Evolutionary conservation across 2,888 invertebrate genomes (phyloP), one percentile per base, ranked within the genome.

Genomic region (Metellina segmentata): DNA sequence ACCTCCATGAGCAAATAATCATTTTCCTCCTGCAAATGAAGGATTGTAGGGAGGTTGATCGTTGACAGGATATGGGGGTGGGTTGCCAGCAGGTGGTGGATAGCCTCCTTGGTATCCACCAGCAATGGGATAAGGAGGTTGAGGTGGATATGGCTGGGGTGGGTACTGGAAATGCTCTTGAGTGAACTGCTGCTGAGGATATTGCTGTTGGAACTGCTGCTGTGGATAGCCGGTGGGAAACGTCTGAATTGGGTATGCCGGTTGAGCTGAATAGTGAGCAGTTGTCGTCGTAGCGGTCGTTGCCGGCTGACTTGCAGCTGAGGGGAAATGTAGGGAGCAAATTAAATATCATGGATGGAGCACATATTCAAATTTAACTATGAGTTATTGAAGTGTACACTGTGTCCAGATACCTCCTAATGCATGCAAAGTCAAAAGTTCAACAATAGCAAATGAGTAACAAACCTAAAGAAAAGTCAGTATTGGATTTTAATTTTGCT

Each of bases 231-330:
- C 92, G 20, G 92, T 92, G 11, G 89, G 89, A 71, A 92, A 92
- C 8, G 92, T 89, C 72, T 92, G 92, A 53, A 92, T 92, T 7
- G 92, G 92, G 70, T 86, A 92, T 34, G 92, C 89, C 49, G 85
- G 89, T 48, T 92, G 92, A n/a, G 92, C 92, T 20, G 92, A 85
- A 70, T 92, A 92, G 71, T 92, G 92, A 74, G 87, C 89, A 74
- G 92, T 92, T 92, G 92, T 89, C 81, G 92, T 92, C 92, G 92
- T 92, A 92, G 92, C 77, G 92, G 92, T 92, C 85, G 92, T 77
- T 89, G 92, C 79, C 92, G 92, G 92, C 92, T 92, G 92, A 89
- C 92, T 88, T 72, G 92, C 92, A 89, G 92, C 92, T 92, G 51
- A 48, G 79, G n/a, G 16, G 69, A 19, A 51, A 72, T 52, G 49